phyloP scores from a whole-genome alignment of 1,140 invertebrate species.

The Armadillidium nasatum region DNA sequence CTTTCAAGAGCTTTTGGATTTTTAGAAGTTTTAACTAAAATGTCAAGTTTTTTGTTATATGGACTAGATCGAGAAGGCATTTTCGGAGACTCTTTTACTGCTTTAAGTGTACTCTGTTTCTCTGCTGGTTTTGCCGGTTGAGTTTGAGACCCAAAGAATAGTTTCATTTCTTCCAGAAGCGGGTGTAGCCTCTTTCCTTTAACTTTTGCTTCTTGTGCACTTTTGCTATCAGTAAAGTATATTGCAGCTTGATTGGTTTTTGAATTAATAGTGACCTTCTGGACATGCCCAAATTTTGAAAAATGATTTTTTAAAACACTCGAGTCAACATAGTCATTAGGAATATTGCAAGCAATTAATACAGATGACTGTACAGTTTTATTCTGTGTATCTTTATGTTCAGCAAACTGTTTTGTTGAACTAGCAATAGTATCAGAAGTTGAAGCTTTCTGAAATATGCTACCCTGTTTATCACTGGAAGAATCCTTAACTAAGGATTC shows the following conservation, averaged over 20 bases:
- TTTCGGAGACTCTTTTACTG: constrained; percentile 25
- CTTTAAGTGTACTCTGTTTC: constrained; percentile 12
- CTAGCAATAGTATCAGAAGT: background rate
- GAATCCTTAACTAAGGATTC: background rate
- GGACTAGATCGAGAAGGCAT: constrained; percentile 17
- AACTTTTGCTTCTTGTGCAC: constrained; percentile 32
- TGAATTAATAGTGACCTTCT: constrained; percentile 27
- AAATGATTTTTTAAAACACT: constrained; percentile 35
- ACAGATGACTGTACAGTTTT: background rate
- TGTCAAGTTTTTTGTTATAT: background rate
- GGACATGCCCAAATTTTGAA: constrained; percentile 36
- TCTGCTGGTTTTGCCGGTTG: constrained; percentile 24
- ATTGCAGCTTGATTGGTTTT: constrained; percentile 36
- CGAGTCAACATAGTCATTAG: constrained; percentile 29
- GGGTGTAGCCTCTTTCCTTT: constrained; percentile 38
- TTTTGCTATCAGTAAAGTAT: constrained; percentile 29
- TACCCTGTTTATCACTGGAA: background rate
- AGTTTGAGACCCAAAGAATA: constrained; percentile 32
- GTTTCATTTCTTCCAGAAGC: constrained; percentile 33
- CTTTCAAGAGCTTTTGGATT: background rate
- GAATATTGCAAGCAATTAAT: background rate
- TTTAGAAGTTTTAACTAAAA: background rate
- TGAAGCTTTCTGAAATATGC: background rate
- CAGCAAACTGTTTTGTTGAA: background rate
- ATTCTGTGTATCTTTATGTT: background rate